Percentiles rank a stretch among this genome's conserved stretches.
Evolutionary conservation across 2,888 invertebrate species (phyloP).

Genomic region (Lasioglossum morio): DNA sequence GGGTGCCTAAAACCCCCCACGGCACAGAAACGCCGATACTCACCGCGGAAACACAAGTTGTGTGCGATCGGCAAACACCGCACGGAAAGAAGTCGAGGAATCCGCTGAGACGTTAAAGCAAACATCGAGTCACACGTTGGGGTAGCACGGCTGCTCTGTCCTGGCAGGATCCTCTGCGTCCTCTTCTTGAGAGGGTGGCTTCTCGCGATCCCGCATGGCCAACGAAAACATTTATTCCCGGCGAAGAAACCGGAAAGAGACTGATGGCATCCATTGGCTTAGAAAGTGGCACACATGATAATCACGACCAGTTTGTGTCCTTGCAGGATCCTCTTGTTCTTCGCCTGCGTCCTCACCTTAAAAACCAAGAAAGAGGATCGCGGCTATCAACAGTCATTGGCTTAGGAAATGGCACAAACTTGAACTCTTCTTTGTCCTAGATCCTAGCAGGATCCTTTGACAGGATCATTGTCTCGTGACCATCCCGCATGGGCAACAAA

Average conservation of each 20-base stretch:
- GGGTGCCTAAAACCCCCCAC: slow-evolving; percentile 58
- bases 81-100: slow-evolving; percentile 53
- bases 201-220: slow-evolving; percentile 18
- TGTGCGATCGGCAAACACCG: slow-evolving; percentile 81
- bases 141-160: not conserved
- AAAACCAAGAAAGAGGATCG: too few relatives aligned
- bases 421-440: too few relatives aligned
- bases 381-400: too few relatives aligned
- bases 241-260: not conserved
- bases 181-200: not conserved
- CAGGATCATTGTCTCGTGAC: too few relatives aligned
- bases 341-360: too few relatives aligned
- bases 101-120: slow-evolving; percentile 83
- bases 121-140: slow-evolving; percentile 77
- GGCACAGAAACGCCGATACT: slow-evolving; percentile 74
- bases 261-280: not conserved
- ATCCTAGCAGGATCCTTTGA: too few relatives aligned
- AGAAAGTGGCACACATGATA: too few relatives aligned
- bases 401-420: too few relatives aligned
- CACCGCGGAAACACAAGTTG: slow-evolving; percentile 82
- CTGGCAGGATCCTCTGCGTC: not conserved
- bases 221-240: slow-evolving; percentile 35
- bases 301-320: too few relatives aligned
- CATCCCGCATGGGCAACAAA: too few relatives aligned
- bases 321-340: too few relatives aligned